Base-by-base conservation (phyloP, 2,113 vertebrate species). In the Passer montanus region DNA sequence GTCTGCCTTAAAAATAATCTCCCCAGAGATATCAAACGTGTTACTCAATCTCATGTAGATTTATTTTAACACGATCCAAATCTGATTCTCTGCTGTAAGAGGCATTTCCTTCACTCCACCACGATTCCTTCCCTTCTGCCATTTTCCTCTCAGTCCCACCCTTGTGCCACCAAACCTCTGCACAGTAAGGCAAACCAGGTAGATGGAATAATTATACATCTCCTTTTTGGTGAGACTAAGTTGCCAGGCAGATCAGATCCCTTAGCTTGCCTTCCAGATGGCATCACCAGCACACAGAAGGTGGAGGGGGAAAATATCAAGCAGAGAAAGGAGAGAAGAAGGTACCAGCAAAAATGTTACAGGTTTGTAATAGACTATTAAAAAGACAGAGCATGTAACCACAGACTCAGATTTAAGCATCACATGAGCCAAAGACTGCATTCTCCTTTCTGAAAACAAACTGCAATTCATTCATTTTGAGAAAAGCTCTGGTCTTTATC, bases 401-500 rank as follows among this genome's bases (percentile, higher is more conserved):
- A 81, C 82, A 91, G 47, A 50, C 58, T 56, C 27, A 27, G 55
- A 90, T 69, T 89, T 64, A 70, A 81, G 31, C 41, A 67, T 69
- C 84, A 74, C 52, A 63, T 58, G 67, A 83, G 67, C 46, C 37
- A 39, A 91, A 83, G 43, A 22, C 17, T 31, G 31, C 23, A 64
- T 70, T 84, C 49, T 70, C n/a, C 37, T 75, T 73, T 69, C 76
- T 76, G 49, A 92, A 93, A 68, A 90, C 1, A 11, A 87, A 88
- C 49, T 31, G 37, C 27, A 69, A 68, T 77, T 90, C 68, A 78
- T 82, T 80, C 70, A 89, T 84, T 52, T 58, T 49, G 69, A 84
- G 55, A 87, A 68, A 53, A 80, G 80, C 53, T 44, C 84, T 90
- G 88, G 59, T 66, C 72, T 87, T 82, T 81, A 82, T 41, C 67